Base-by-base conservation (phyloP, 2,888 invertebrate genomes). In the Eupeodes luniger region DNA sequence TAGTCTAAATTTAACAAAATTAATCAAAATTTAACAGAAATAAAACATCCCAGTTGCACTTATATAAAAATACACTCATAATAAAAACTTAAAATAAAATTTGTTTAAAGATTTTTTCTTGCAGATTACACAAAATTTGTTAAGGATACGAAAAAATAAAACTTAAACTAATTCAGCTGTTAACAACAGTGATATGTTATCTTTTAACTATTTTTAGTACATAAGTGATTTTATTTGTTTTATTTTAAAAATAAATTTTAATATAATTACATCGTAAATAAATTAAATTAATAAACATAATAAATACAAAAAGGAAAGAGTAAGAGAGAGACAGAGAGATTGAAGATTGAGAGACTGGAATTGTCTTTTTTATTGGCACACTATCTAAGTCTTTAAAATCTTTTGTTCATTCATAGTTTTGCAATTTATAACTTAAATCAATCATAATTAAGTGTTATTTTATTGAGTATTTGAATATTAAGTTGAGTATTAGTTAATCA, bases 341-440 rank as follows among this genome's bases (percentile, higher is more conserved):
- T 27, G 27, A 27, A 27, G 27, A 27, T 27, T 27, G 27, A 27
- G 76, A 80, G 72, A 87, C 87, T 84, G 86, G 67, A 84, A 67
- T 75, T 81, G 59, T 84, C 62, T 57, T 81, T 69, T 87, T 90
- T 91, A 91, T 92, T 93, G 93, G 93, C 93, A 93, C 93, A 91
- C 92, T 92, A 91, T 92, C 91, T 91, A 93, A 92, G 93, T 92
- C 93, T 93, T 90, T 90, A 90, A 69, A 91, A 91, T 90, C 81
- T 81, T 76, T 81, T 76, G 83, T 84, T 85, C 61, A 80, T 88
- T 80, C 27, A 81, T 67, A 67, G 74, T 78, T 57, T 72, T 80
- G 62, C 67, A 59, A 69, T 57, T 62, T 76, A 2, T 36, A 70
- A 70, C 82, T 77, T 89, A 70, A 27, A 77, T 85, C 87, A 81